phyloP scores from a whole-genome alignment of 2,113 vertebrate genomes.

The Hypanus sabinus region DNA sequence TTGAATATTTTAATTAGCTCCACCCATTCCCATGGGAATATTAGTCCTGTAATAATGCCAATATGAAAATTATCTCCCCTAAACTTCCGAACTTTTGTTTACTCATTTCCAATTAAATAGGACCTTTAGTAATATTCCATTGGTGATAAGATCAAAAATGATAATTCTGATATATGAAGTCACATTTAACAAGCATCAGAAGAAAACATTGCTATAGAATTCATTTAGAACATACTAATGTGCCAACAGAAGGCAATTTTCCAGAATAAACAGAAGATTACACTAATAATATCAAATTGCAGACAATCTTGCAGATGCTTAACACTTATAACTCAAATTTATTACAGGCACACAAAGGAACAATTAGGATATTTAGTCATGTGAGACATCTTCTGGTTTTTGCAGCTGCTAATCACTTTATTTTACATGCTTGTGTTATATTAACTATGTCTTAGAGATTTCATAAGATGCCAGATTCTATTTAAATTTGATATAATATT shows the following conservation, averaged over 20 bases:
- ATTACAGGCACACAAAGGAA: background rate
- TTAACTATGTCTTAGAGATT: background rate
- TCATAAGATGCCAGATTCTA: background rate
- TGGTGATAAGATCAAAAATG: slow-evolving; percentile 19
- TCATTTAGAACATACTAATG: background rate
- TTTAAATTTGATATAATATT: background rate
- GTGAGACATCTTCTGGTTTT: background rate
- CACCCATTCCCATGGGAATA: background rate
- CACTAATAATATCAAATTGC: background rate
- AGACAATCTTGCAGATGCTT: background rate
- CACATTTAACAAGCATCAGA: background rate
- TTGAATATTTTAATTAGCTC: slow-evolving; percentile 8
- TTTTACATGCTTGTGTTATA: background rate
- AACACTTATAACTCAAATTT: background rate
- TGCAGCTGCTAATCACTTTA: background rate
- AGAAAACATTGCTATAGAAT: background rate
- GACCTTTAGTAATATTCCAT: background rate
- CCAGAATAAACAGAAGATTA: background rate
- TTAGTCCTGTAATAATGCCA: background rate
- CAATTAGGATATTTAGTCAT: background rate
- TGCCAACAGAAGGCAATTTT: slow-evolving; percentile 7
- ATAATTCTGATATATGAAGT: slow-evolving; percentile 25
- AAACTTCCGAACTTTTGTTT: background rate
- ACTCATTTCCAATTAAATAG: background rate
- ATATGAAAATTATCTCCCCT: background rate